Evolutionary conservation across 2,113 vertebrate genomes (phyloP), one percentile per base, ranked within the genome.

Genomic region (Aptenodytes patagonicus): DNA sequence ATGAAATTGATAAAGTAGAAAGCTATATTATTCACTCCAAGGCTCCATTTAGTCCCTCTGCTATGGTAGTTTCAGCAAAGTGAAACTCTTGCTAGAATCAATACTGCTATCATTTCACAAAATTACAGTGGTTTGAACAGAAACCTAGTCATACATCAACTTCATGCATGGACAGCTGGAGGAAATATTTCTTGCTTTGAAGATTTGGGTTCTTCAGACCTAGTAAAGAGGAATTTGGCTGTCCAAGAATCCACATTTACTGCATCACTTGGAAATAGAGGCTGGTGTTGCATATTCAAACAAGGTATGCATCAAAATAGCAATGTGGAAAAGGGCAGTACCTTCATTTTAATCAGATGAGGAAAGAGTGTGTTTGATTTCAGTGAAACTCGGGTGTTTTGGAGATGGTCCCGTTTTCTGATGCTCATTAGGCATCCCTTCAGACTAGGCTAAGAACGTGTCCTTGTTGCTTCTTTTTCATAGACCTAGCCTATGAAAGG

Each of bases 51-150:
- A 95, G 95, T 97, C 94, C 97, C 93, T 95, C 84, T 97, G 97
- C 95, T 97, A 95, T 93, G 94, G 97, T 98, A 98, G 97, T 98
- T 98, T 98, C 98, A 97, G 97, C 98, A 98, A 98, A 98, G 98
- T 97, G 98, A 98, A 96, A 98, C 97, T 97, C 96, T 98, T 97
- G 95, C 98, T 98, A 90, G 98, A 98, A 99, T 99, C 98, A 98
- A 99, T 99, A 98, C 95, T 96, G 95, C 98, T 98, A 98, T 99
- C 98, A 98, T 99, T 98, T 98, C 98, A 98, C 96, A 97, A 98
- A 98, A 99, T 98, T 98, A 98, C 98, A 97, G 97, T 98, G 90
- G 96, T 97, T 98, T 96, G 97, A 97, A 96, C 98, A 97, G 97
- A 98, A 98, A 98, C 98, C 95, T 96, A 96, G 96, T 94, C 96